phyloP scores from a whole-genome alignment of 2,113 vertebrate genomes.

The Tragelaphus imberbis region DNA sequence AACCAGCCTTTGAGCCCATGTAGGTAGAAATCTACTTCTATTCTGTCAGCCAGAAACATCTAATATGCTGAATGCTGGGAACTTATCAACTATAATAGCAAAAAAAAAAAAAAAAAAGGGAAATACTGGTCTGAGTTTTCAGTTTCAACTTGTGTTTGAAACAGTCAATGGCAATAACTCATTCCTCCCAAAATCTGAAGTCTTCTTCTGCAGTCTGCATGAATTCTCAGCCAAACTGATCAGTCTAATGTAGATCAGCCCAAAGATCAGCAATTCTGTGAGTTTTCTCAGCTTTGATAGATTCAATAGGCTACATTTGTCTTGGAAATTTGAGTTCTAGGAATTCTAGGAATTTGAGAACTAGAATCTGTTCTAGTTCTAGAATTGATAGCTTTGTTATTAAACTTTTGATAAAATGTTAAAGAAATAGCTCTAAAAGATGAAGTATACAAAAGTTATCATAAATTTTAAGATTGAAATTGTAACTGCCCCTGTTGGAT shows the following conservation, averaged over 20 bases:
- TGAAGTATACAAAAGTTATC: not conserved
- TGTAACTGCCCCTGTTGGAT: not conserved
- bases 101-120: not conserved
- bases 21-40: not conserved
- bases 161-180: not conserved
- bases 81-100: not conserved
- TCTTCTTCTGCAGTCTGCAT: not conserved
- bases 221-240: not conserved
- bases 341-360: not conserved
- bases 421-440: not conserved
- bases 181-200: not conserved
- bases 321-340: constrained; percentile 38
- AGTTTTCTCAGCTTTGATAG: not conserved
- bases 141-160: not conserved
- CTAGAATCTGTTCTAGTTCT: not conserved
- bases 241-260: not conserved
- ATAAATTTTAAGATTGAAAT: constrained; percentile 24
- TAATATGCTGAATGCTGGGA: not conserved
- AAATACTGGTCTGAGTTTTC: not conserved
- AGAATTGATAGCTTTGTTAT: constrained; percentile 55
- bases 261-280: constrained; percentile 19
- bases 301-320: constrained; percentile 23
- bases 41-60: not conserved
- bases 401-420: constrained; percentile 49
- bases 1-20: not conserved